Evolutionary conservation across 2,797 vertebrate species (phyloP).

Genomic region (Poecilia wingei): DNA sequence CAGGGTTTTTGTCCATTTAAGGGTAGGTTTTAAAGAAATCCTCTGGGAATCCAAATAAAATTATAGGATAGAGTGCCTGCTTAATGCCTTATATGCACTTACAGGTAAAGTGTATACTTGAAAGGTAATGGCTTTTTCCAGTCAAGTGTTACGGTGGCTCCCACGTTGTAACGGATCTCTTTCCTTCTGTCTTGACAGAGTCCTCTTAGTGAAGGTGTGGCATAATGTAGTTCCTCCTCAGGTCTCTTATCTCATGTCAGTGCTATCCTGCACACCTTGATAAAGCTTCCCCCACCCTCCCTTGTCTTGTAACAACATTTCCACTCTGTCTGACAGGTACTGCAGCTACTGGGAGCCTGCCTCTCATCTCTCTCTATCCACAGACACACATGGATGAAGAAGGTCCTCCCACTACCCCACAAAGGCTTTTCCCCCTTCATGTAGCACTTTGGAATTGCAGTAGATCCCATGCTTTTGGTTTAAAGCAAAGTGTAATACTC

Average conservation of each 20-base stretch:
- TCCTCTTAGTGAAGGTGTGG: slow-evolving; percentile 77
- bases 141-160: slow-evolving; percentile 64
- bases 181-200: slow-evolving; percentile 67
- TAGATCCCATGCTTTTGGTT: slow-evolving; percentile 38
- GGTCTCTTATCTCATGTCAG: slow-evolving; percentile 73
- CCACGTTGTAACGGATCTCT: slow-evolving; percentile 73
- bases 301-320: slow-evolving; percentile 70
- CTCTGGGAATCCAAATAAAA: slow-evolving; percentile 63
- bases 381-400: slow-evolving; percentile 19
- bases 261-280: slow-evolving; percentile 75
- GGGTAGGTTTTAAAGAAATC: slow-evolving; percentile 65
- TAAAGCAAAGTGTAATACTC: slow-evolving; percentile 34
- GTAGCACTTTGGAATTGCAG: slow-evolving; percentile 22
- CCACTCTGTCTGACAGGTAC: slow-evolving; percentile 67
- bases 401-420: slow-evolving; percentile 26
- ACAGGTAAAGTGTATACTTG: slow-evolving; percentile 68
- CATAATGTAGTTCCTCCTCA: slow-evolving; percentile 69
- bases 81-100: slow-evolving; percentile 77
- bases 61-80: slow-evolving; percentile 67
- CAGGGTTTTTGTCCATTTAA: slow-evolving; percentile 63
- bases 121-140: slow-evolving; percentile 73
- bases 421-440: slow-evolving; percentile 37
- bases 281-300: slow-evolving; percentile 61
- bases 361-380: slow-evolving; percentile 49
- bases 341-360: slow-evolving; percentile 45